These are phyloP conservation scores for Forbesichthys papilliferus DNA, from an alignment of 2,113 vertebrate species.

Conservation along the genomic window DNA sequence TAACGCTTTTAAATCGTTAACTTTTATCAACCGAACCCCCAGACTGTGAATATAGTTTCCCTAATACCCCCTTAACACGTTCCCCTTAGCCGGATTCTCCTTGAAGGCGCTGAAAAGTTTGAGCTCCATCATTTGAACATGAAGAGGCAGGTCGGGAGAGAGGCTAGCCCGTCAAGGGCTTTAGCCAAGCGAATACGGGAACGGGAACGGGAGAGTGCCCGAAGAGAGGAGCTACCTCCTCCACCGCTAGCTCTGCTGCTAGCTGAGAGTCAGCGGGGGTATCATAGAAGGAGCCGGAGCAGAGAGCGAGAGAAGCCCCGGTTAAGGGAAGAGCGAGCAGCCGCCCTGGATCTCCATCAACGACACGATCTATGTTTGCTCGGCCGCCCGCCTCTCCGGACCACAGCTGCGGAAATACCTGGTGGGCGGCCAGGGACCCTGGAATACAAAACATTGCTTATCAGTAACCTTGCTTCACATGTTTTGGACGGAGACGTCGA, in stretches of 20 bases:
- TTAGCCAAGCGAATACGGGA: constrained; percentile 81
- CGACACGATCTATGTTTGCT: constrained; percentile 72
- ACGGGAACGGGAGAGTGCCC: constrained; percentile 78
- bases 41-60: constrained; percentile 4
- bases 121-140: constrained; percentile 73
- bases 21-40: constrained; percentile 2
- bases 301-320: constrained; percentile 82
- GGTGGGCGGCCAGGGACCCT: constrained; percentile 64
- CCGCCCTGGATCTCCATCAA: constrained; percentile 78
- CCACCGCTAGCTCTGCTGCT: constrained; percentile 73
- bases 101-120: constrained; percentile 64
- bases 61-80: constrained; percentile 21
- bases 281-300: constrained; percentile 80
- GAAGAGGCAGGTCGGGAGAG: constrained; percentile 91
- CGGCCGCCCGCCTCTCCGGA: constrained; percentile 64
- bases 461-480: constrained; percentile 92
- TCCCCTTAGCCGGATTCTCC: constrained; percentile 38
- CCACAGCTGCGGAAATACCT: constrained; percentile 62
- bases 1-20: neutral
- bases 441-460: constrained; percentile 94
- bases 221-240: constrained; percentile 77
- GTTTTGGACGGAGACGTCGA: constrained; percentile 93
- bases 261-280: constrained; percentile 68
- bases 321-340: constrained; percentile 74
- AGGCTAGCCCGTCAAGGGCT: constrained; percentile 82